Base-by-base conservation (phyloP, 35 echinoderm and acorn worm species). In the Holothuria glaberrima region DNA sequence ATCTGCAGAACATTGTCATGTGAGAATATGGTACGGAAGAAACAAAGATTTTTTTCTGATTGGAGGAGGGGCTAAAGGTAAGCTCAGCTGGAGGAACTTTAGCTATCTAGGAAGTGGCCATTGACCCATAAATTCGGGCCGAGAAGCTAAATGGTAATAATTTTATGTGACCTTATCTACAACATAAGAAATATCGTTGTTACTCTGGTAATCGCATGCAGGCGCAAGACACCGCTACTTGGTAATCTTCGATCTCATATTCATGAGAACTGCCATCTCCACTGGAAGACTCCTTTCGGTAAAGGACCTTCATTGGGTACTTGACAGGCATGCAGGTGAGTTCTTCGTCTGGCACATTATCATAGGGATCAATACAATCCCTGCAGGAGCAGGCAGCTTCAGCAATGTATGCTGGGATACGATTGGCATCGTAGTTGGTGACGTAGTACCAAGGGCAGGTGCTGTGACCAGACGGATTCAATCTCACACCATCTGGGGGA, bases 401-500 rank as follows among this genome's bases (percentile, higher is more conserved):
- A 22, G 22, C 74, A n/a, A 78, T 78, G 44, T 28, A 48, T 5
- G 74, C 74, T 2, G 74, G 74, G 13, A 78, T 48, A 7, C 74
- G 74, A 22, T 78, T 35, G 12, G 35, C 29, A 12, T 78, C 29
- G 41, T 48, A 78, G 41, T 78, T 48, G 9, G 41, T 78, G 21
- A 26, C 50, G 74, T 78, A 78, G 38, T 78, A 48, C 74, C 74
- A 78, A 4, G 74, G 74, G n/a, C 74, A 78, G 20, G 74, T 78
- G 74, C 74, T 78, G 10, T 12, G 38, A 4, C 12, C 26, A 25
- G 35, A 30, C 4, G 74, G 74, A 9, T 14, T 22, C 13, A 48
- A 50, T 38, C 1, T 1, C 33, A 27, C 38, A 14, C 20, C 17
- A 4, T 25, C 6, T 50, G 5, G 36, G 2, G 74, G 74, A 0